Evolutionary conservation across 2,113 vertebrate species (phyloP), one percentile per base, ranked within the genome.

Genomic region (Delphinapterus leucas): DNA sequence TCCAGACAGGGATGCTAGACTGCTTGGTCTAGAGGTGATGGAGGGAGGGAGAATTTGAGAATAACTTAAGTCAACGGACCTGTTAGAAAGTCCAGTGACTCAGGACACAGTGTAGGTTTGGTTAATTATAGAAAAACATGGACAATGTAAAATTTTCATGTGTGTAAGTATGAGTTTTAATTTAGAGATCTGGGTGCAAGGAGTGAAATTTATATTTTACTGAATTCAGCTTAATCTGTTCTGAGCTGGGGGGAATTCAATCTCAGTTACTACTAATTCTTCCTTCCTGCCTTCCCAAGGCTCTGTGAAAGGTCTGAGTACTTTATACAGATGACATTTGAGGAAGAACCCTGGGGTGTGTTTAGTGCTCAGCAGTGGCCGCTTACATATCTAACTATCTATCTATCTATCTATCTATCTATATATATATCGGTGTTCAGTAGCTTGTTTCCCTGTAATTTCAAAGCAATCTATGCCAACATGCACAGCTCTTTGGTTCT

Each of bases 131-230:
- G 15, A 87, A 95, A 96, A 82, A 81, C 11, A 76, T 11, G 14
- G 36, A 33, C 49, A n/a, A 71, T 88, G 11, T 60, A 80, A 87
- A 63, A 73, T 55, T 55, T 63, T 47, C 41, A 18, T 91, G 8
- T 86, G 25, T 63, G 14, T 28, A 73, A 85, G 33, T 84, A 81
- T 25, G 53, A 88, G n/a, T 74, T 90, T 86, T 94, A 41, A 60
- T 71, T 80, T 90, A 74, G 17, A 93, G 84, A 70, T 44, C 61
- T 95, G 18, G 53, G 13, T 49, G 36, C 58, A 96, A 89, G 55
- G 88, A 91, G 36, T 95, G 58, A 96, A 91, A 49, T 87, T 11
- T 20, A 38, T 26, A 88, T 93, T 96, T 94, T 93, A 83, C 36
- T 80, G 28, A 81, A 74, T 76, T 96, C 88, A 94, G 44, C 18